A percentile compares a stretch with the other conserved stretches of the same genome.
These are phyloP conservation scores for Coluber constrictor DNA, from an alignment of 2,797 vertebrate genomes.

Conservation along the genomic window DNA sequence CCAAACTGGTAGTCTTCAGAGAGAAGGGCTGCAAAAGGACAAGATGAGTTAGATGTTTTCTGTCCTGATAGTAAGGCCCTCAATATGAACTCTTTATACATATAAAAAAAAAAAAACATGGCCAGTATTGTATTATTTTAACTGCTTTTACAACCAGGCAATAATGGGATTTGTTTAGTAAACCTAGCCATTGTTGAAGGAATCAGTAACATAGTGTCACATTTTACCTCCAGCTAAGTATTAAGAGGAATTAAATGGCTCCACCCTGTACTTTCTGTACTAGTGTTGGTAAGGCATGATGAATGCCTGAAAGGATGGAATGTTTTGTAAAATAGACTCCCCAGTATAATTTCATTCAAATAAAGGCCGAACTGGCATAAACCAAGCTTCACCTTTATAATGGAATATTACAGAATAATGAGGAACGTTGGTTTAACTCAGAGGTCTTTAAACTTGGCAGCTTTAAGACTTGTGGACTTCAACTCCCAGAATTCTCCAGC, in stretches of 20 bases:
- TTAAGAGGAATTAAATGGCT: not conserved
- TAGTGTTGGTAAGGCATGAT: not conserved
- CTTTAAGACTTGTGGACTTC: too few relatives aligned
- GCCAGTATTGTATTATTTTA: not conserved
- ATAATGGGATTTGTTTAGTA: not conserved
- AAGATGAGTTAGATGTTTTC: not conserved
- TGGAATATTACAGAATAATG: not conserved
- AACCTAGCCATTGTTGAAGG: not conserved
- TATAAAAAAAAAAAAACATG: not conserved
- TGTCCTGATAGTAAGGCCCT: not conserved
- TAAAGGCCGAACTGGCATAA: not conserved
- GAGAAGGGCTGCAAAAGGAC: not conserved
- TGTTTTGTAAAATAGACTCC: not conserved
- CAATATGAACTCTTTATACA: not conserved
- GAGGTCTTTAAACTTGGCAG: too few relatives aligned
- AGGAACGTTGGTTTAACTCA: not conserved
- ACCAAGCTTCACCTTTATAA: not conserved
- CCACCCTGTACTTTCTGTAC: not conserved
- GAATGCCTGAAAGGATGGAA: not conserved
- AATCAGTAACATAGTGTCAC: not conserved
- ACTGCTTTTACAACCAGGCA: not conserved
- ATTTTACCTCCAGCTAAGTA: not conserved
- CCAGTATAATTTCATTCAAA: not conserved
- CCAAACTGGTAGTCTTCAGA: slow-evolving; percentile 45
- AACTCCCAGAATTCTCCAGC: too few relatives aligned